Percentiles rank a stretch among this genome's conserved stretches.
Evolutionary conservation across 2,797 vertebrate species (phyloP).

Genomic region (Melanogrammus aeglefinus): DNA sequence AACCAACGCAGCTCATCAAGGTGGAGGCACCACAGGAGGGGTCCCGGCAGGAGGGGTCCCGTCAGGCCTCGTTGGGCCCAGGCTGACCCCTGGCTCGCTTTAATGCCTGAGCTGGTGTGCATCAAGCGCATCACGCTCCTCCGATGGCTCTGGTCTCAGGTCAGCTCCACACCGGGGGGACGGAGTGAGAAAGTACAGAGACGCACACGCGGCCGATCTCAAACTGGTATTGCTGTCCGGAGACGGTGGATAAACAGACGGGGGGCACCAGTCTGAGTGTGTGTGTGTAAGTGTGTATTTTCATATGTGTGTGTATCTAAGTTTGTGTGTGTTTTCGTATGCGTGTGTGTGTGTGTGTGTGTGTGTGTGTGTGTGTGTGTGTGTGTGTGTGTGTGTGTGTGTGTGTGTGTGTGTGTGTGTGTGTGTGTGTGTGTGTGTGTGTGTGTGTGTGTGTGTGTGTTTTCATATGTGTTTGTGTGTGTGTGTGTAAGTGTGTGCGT

Average conservation of each 20-base stretch:
- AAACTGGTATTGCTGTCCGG: constrained; percentile 37
- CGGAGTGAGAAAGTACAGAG: too few relatives aligned
- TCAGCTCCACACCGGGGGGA: constrained; percentile 33
- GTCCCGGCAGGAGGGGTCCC: constrained; percentile 30
- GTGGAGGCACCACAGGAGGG: constrained; percentile 47
- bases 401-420: too few relatives aligned
- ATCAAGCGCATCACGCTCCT: constrained; percentile 24
- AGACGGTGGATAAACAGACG: constrained; percentile 67
- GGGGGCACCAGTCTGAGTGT: constrained; percentile 8
- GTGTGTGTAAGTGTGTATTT: constrained; percentile 11
- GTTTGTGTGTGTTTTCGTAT: too few relatives aligned
- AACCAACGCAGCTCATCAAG: constrained; percentile 67
- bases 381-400: too few relatives aligned
- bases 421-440: too few relatives aligned
- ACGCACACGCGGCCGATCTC: background rate
- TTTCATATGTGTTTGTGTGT: too few relatives aligned
- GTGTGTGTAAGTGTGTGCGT: too few relatives aligned
- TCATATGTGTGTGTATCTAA: background rate
- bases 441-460: too few relatives aligned
- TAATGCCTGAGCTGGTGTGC: constrained; percentile 40
- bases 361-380: too few relatives aligned
- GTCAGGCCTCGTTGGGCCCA: constrained; percentile 54
- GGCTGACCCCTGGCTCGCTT: constrained; percentile 34
- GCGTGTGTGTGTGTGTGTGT: too few relatives aligned
- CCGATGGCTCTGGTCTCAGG: constrained; percentile 50